Evolutionary conservation across 2,888 invertebrate genomes (phyloP), one percentile per base, ranked within the genome.

Genomic region (Aphidius colemani): DNA sequence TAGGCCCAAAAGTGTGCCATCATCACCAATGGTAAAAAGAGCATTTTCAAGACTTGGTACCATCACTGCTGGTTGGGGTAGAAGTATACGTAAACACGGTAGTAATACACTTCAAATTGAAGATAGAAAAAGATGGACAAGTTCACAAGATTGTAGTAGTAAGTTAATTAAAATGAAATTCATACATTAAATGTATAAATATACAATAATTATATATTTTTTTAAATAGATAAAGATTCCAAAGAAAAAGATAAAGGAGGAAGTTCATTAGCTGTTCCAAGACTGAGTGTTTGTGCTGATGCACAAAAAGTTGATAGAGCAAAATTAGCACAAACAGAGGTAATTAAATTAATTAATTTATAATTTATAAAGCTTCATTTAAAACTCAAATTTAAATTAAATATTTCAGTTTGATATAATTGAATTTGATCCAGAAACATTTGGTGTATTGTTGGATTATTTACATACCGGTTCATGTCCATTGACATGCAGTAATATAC

Each of bases 361-460:
- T 10, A 44, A 5, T 10, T 48, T 9, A 39, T 59, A 7, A 49
- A 18, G 2, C 45, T 51, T 53, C 3, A 5, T 53, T 53, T 7
- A 51, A 30, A 51, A 51, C 39, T 30, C 39, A 9, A 46, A n/a
- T 7, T 30, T 0, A 59, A 46, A 7, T 8, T 58, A 44, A 8
- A 11, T 7, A 59, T 48, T 84, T n/a, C 85, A 91, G 90, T 96
- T 96, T 84, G 93, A 93, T 71, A 95, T 96, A 79, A 95, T 95
- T 78, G 96, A 96, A 84, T 96, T 96, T 83, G 96, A 96, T 84
- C 92, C 95, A 53, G 95, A 96, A 71, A 96, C 96, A 8, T 95
- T 96, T 84, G 89, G 94, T 67, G 93, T 94, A 74, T 86, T 96
- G 3, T 85, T 96, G 82, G 95, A 96, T 83, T 96, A 96, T 83